Base-by-base conservation (phyloP, 2,888 invertebrate species). In the Eupeodes latifasciatus region DNA sequence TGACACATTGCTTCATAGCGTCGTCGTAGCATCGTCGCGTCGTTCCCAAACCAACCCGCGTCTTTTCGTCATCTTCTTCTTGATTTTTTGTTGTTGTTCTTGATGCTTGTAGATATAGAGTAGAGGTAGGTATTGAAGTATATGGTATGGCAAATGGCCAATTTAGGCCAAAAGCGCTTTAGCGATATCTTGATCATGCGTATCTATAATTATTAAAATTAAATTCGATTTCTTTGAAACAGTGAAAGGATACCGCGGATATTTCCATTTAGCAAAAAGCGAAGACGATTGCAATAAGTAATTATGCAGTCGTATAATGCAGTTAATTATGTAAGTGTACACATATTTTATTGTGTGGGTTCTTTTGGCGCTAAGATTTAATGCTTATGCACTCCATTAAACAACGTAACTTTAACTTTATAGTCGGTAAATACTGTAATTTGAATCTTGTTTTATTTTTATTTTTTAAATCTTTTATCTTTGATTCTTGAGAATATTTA, bases 191-290 rank as follows among this genome's bases (percentile, higher is more conserved):
- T 75, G 85, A 88, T 88, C 78, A 74, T 78, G 75, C 55, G 78
- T 88, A 88, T 88, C 88, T 88, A 88, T 88, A 88, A 88, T 88
- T 88, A 88, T 88, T 88, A 85, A 88, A 88, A 88, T 88, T 78
- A 88, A 88, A 88, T 88, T 88, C 88, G 88, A 88, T 85, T 88
- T 88, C 88, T 81, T 81, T 69, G 75, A 78, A 85, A 88, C 71
- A 59, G 85, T 88, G 57, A 88, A 88, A 88, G 88, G 88, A 84
- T 88, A 81, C 85, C 85, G 88, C 84, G 80, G 81, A 84, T 88
- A 88, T 88, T 88, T 84, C 81, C 87, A 88, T 88, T 88, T 88
- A 88, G 53, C 84, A 47, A 44, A 71, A 51, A 66, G 19, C 83
- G 40, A 40, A 5, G 40, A 40, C 40, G 40, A 40, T 40, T 7